phyloP scores from a whole-genome alignment of 2,797 vertebrate species.

The Xiphorhynchus erythropygius region DNA sequence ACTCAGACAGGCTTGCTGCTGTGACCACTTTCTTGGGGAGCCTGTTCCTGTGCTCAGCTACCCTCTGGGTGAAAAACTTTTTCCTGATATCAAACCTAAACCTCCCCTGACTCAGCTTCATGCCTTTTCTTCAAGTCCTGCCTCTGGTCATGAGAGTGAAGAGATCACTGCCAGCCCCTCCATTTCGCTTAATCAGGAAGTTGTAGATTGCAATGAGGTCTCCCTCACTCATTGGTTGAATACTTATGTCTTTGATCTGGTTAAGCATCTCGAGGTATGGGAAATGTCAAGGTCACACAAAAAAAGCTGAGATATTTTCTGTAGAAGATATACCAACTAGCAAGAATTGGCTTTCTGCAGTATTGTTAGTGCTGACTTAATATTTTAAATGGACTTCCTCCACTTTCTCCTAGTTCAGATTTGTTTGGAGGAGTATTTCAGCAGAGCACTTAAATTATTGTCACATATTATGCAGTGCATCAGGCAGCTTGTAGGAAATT shows the following conservation, averaged over 20 bases:
- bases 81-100: not conserved
- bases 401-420: not conserved
- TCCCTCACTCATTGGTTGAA: not conserved
- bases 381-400: not conserved
- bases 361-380: not conserved
- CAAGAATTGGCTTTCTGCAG: not conserved
- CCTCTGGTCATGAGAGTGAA: not conserved
- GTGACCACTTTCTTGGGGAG: not conserved
- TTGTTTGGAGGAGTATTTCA: not conserved
- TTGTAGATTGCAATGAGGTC: not conserved
- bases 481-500: not conserved
- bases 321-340: not conserved
- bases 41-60: not conserved
- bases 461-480: not conserved
- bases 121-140: not conserved
- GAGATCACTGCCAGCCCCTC: not conserved
- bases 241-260: not conserved
- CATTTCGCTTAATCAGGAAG: accelerated
- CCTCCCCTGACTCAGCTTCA: not conserved
- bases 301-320: not conserved
- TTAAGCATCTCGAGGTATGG: not conserved
- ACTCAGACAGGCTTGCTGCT: not conserved
- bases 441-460: not conserved
- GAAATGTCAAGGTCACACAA: not conserved
- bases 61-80: not conserved